A percentile compares a stretch with the other conserved stretches of the same genome.
These are phyloP conservation scores for Punctoribates punctum DNA, from an alignment of 2,888 invertebrate species.

Conservation along the genomic window DNA sequence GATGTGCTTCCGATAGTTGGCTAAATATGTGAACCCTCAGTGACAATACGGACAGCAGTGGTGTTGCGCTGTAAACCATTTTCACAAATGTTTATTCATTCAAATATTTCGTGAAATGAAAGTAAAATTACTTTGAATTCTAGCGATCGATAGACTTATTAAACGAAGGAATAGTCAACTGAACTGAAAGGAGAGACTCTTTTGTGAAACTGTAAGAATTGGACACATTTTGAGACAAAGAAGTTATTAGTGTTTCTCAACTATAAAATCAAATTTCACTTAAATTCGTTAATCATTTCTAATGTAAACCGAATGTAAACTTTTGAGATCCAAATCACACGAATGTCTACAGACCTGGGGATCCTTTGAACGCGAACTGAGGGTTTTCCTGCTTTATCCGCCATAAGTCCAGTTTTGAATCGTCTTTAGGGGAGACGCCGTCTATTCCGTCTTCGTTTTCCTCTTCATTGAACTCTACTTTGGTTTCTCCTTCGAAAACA, in stretches of 20 bases:
- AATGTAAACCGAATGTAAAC: background rate
- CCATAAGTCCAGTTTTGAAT: constrained; percentile 18
- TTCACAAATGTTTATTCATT: background rate
- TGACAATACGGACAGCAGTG: constrained; percentile 46
- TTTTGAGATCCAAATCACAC: background rate
- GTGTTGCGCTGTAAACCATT: constrained; percentile 14
- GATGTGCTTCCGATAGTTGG: constrained; percentile 46
- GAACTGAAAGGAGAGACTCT: too few species aligned
- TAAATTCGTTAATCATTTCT: background rate
- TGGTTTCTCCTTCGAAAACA: background rate
- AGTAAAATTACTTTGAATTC: background rate
- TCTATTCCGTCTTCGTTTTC: background rate
- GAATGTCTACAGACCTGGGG: constrained; percentile 16
- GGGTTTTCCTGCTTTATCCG: constrained; percentile 40
- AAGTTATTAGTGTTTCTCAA: too few species aligned
- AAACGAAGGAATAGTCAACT: too few species aligned
- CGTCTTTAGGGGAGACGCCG: background rate
- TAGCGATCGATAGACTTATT: background rate
- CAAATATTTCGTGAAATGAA: background rate
- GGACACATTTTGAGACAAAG: too few species aligned
- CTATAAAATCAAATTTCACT: too few species aligned
- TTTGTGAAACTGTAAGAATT: too few species aligned
- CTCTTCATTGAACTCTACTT: background rate
- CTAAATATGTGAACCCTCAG: constrained; percentile 46
- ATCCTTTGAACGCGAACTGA: constrained; percentile 40